Evolutionary conservation across 2,888 invertebrate species (phyloP).

Genomic region (Patella depressa): DNA sequence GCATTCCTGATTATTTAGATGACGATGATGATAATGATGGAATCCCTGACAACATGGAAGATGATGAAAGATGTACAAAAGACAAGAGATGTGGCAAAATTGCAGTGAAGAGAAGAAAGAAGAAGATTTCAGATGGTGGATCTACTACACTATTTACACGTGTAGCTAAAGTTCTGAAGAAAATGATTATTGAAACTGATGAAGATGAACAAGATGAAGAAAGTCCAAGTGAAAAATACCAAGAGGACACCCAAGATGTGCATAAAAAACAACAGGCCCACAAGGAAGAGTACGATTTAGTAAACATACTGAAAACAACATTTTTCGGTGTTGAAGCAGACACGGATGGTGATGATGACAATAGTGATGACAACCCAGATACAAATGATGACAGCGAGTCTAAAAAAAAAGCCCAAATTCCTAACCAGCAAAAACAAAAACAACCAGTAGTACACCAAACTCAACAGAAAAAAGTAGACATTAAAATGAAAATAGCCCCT

Average conservation of each 20-base stretch:
- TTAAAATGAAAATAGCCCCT: slow-evolving; percentile 16
- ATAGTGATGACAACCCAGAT: slow-evolving; percentile 41
- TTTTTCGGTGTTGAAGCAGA: slow-evolving; percentile 28
- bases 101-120: slow-evolving; percentile 23
- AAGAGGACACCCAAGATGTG: slow-evolving; percentile 17
- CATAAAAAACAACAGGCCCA: slow-evolving; percentile 19
- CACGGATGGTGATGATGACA: slow-evolving; percentile 40
- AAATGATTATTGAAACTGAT: slow-evolving; percentile 37
- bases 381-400: slow-evolving; percentile 34
- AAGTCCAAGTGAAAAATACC: slow-evolving; percentile 32
- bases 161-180: slow-evolving; percentile 43
- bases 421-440: slow-evolving; percentile 7
- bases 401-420: slow-evolving; percentile 30
- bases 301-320: slow-evolving; percentile 18
- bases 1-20: slow-evolving; percentile 62
- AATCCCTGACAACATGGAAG: slow-evolving; percentile 59
- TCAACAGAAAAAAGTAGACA: slow-evolving; percentile 1
- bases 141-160: slow-evolving; percentile 45
- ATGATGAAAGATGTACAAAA: slow-evolving; percentile 45
- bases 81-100: slow-evolving; percentile 29
- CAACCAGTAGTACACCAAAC: background rate
- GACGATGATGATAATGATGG: slow-evolving; percentile 66
- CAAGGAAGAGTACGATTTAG: slow-evolving; percentile 17
- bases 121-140: slow-evolving; percentile 20
- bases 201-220: slow-evolving; percentile 34